Conservation (phyloP, 1,140 invertebrate species). For the Alviniconcha marisindica region DNA sequence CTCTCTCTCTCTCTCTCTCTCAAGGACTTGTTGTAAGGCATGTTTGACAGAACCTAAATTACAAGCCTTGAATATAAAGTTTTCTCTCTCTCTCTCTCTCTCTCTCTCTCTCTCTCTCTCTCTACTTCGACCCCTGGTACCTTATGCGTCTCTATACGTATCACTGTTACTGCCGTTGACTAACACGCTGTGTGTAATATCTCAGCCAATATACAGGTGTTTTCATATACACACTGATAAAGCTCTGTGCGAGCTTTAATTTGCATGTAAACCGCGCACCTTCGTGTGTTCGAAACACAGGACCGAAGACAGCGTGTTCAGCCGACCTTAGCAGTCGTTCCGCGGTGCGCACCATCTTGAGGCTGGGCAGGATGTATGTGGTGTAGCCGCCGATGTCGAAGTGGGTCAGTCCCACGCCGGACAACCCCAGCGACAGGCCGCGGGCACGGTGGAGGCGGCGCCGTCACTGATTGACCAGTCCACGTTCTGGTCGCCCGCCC, state of each 20-base stretch:
- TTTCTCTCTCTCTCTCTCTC: too few relatives aligned
- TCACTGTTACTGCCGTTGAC: too few relatives aligned
- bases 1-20: too few relatives aligned
- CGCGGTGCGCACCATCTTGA: constrained; percentile 57
- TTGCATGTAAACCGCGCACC: constrained; percentile 60
- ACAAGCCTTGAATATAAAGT: too few relatives aligned
- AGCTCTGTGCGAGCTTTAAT: background rate
- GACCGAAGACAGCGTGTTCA: constrained; percentile 75
- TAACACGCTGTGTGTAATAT: too few relatives aligned
- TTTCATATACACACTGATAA: background rate
- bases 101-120: too few relatives aligned
- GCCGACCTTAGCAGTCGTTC: constrained; percentile 75
- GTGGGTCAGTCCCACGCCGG: constrained; percentile 74
- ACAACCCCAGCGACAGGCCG: constrained; percentile 69
- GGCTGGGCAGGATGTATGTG: constrained; percentile 48
- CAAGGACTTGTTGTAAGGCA: too few relatives aligned
- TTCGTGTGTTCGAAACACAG: constrained; percentile 76
- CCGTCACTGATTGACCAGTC: constrained; percentile 74
- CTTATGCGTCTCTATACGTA: too few relatives aligned
- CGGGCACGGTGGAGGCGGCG: constrained; percentile 68
- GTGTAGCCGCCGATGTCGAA: constrained; percentile 77
- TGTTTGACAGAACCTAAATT: too few relatives aligned
- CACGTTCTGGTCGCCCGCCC: constrained; percentile 77
- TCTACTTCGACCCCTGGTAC: too few relatives aligned
- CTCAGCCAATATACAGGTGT: too few relatives aligned